Conservation (phyloP, 2,797 vertebrate species). For the Dallia pectoralis region DNA sequence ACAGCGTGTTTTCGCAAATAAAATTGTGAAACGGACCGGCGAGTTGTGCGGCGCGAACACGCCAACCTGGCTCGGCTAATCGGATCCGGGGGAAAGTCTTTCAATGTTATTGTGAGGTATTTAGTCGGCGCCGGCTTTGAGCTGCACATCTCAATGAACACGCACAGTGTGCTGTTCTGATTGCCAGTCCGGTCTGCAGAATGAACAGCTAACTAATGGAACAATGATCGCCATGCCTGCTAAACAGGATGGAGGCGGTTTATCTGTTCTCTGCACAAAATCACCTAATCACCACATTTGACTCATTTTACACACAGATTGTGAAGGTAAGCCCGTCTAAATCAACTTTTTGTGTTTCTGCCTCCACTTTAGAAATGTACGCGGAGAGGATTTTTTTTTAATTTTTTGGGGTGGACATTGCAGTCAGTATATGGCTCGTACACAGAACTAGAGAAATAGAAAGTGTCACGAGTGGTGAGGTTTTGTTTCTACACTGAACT, state of each 20-base stretch:
- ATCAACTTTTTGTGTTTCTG: not conserved
- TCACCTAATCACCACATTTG: conserved; percentile 37
- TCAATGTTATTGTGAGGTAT: conserved; percentile 60
- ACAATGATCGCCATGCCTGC: conserved; percentile 64
- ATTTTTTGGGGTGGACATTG: no score
- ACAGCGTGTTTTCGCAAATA: conserved; percentile 49
- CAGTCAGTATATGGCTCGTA: no score
- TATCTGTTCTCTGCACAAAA: conserved; percentile 61
- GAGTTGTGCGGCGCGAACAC: conserved; percentile 38
- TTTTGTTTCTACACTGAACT: no score
- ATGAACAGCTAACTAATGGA: conserved; percentile 63
- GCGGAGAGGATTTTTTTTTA: no score
- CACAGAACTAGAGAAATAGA: no score
- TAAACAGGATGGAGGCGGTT: conserved; percentile 39
- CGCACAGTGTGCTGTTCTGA: conserved; percentile 61
- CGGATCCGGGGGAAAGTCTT: conserved; percentile 63
- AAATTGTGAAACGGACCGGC: conserved; percentile 35
- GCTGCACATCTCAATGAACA: conserved; percentile 68
- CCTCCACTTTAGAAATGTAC: not conserved
- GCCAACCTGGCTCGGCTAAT: conserved; percentile 59
- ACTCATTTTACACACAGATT: not conserved
- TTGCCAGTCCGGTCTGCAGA: conserved; percentile 65
- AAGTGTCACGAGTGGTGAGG: no score
- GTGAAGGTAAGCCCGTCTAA: not conserved
- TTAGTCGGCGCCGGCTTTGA: conserved; percentile 62